Base-by-base conservation (phyloP, 2,888 invertebrate species). In the Pegoplata infirma region DNA sequence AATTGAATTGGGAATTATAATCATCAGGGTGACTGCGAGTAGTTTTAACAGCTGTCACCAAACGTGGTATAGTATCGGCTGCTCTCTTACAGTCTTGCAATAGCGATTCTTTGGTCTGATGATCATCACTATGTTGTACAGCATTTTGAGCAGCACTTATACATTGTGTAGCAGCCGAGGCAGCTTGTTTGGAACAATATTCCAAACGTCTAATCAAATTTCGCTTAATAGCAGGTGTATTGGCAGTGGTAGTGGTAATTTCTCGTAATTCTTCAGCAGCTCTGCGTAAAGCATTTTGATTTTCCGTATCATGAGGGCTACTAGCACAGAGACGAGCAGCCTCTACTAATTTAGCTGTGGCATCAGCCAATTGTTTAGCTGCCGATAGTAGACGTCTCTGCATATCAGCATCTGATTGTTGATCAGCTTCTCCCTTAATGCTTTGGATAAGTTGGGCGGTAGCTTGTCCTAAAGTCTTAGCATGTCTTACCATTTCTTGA, bases 331-430 rank as follows among this genome's bases (percentile, higher is more conserved):
- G 94, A 73, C 98, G 92, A 0, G 98, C 98, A 0, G 98, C 98
- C 89, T 99, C 98, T 21, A 99, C 98, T 94, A 99, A 95, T 82
- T 95, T 93, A 0, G 98, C 96, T 0, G 99, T 99, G 0, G 99
- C 99, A 89, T 99, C 98, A 0, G 99, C 99, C 51, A 96, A 88
- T 71, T 96, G 92, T 88, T 98, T 98, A 14, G 99, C 99, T 0
- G 99, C 99, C 0, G 97, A 97, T 53, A 99, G 89, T 63, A 99
- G 90, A 72, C 96, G 93, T 81, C 96, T 93, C 85, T 98, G 98
- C n/a, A 95, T 92, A 67, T 97, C 97, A 0, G 96, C 94, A 88
- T 95, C 95, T 0, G 95, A 93, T 84, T 96, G 94, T 44, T 92
- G 92, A 85, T 98, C 98, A 0, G 99, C 99, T 87, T 99, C 98